Evolutionary conservation across 2,888 invertebrate genomes (phyloP), one percentile per base, ranked within the genome.

Genomic region (Parnassius mnemosyne): DNA sequence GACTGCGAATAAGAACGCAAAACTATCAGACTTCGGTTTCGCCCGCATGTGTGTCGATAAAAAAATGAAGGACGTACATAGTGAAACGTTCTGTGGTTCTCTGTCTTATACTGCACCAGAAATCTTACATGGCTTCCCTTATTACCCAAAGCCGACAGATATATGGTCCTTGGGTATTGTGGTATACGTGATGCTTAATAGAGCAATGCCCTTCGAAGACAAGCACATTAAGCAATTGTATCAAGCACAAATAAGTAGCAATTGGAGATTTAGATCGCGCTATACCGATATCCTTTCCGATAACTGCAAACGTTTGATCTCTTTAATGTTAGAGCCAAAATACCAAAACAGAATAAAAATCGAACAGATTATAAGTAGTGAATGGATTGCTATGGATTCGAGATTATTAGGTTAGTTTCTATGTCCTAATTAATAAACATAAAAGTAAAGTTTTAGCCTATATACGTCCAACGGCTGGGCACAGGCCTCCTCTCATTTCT

Each of bases 61-160:
- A 55, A 79, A 80, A 61, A 74, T 83, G 51, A 83, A 78, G 61
- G 86, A 90, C 42, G 80, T 94, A 13, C 85, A 94, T 57, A 96
- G 96, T 73, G 94, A 94, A 72, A 97, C 97, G 0, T 97, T 95
- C 79, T 97, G 97, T 77, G 97, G 97, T 0, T 96, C 96, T 0
- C 85, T 97, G 16, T 96, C 96, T 0, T 97, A 97, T 76, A 97
- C 96, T 0, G 96, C 97, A 0, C 97, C 97, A 0, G 97, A 97
- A 86, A 95, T 97, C 65, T 87, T 97, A n/a, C 93, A 94, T 68
- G 96, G 96, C 0, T 86, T 93, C 3, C 94, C 95, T 0, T 96
- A 96, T 76, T 93, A 92, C 69, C 95, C 95, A 0, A 95, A 95
- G 83, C 92, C 93, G 5, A 93, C 95, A 0, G 97, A 97, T 76